phyloP scores from a whole-genome alignment of 1,140 invertebrate species.

The Hylaeus anthracinus region DNA sequence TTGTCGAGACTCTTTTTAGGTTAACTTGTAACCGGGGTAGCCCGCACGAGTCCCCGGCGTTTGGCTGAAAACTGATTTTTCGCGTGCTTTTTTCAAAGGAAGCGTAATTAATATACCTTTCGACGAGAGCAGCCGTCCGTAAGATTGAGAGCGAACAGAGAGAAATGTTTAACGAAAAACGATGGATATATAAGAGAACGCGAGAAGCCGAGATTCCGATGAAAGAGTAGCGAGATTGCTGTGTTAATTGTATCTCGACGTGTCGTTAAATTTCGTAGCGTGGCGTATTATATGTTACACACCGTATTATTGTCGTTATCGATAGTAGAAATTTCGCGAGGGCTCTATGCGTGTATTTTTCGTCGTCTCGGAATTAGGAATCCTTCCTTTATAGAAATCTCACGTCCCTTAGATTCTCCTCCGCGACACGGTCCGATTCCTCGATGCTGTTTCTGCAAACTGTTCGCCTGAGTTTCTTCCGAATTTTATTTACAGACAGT shows the following conservation, averaged over 20 bases:
- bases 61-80: constrained; percentile 11
- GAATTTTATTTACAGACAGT: too few species aligned
- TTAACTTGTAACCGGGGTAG: constrained; percentile 3
- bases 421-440: background rate
- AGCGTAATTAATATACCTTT: background rate
- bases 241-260: constrained; percentile 35
- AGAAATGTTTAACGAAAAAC: too few species aligned
- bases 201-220: background rate
- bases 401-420: background rate
- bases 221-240: constrained; percentile 9
- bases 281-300: constrained; percentile 35
- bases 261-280: constrained; percentile 53
- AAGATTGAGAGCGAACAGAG: constrained; percentile 23
- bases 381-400: background rate
- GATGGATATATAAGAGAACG: background rate
- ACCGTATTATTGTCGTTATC: constrained; percentile 39
- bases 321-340: constrained; percentile 36
- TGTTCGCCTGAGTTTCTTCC: constrained; percentile 3
- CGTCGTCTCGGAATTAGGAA: background rate
- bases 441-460: background rate
- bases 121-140: constrained; percentile 54
- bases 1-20: constrained; percentile 29
- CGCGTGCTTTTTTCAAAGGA: background rate
- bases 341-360: constrained; percentile 37
- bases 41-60: background rate